A percentile compares a stretch with the other conserved stretches of the same genome.
phyloP scores from a whole-genome alignment of 2,113 vertebrate genomes.

The Pristiophorus japonicus region DNA sequence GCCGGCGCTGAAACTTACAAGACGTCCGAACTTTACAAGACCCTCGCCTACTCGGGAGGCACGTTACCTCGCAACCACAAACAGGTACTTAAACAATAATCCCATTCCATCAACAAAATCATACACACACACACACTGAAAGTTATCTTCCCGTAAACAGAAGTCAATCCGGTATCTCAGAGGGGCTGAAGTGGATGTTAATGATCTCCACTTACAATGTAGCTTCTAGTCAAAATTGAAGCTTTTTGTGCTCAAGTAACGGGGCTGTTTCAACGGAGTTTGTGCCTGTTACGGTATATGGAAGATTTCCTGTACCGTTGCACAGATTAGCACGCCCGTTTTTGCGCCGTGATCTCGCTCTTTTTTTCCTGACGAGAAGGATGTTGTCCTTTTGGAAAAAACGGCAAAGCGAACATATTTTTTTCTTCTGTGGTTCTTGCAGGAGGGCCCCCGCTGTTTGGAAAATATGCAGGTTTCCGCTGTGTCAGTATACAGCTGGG shows the following conservation, averaged over 20 bases:
- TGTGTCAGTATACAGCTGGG: neutral
- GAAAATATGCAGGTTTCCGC: neutral
- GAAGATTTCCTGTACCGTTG: too few relatives aligned
- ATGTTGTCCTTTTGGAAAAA: neutral
- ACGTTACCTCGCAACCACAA: slow-evolving; percentile 67
- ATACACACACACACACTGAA: neutral
- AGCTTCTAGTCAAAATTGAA: neutral
- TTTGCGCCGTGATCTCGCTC: neutral
- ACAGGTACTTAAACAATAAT: slow-evolving; percentile 55
- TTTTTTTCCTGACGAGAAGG: too few relatives aligned
- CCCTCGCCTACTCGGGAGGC: slow-evolving; percentile 74
- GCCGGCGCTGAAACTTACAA: slow-evolving; percentile 37
- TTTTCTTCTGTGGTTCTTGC: neutral
- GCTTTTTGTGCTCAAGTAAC: neutral
- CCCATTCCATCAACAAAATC: neutral
- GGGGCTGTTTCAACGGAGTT: neutral
- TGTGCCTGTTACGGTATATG: neutral
- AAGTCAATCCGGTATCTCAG: neutral
- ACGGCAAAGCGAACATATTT: neutral
- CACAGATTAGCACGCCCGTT: neutral
- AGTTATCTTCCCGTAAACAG: neutral
- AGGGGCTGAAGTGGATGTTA: neutral
- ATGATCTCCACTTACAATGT: neutral
- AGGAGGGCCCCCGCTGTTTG: neutral
- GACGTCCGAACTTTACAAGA: slow-evolving; percentile 63